These are phyloP conservation scores for Drosophila sucinea DNA, from an alignment of 1,140 invertebrate genomes.

Conservation along the genomic window DNA sequence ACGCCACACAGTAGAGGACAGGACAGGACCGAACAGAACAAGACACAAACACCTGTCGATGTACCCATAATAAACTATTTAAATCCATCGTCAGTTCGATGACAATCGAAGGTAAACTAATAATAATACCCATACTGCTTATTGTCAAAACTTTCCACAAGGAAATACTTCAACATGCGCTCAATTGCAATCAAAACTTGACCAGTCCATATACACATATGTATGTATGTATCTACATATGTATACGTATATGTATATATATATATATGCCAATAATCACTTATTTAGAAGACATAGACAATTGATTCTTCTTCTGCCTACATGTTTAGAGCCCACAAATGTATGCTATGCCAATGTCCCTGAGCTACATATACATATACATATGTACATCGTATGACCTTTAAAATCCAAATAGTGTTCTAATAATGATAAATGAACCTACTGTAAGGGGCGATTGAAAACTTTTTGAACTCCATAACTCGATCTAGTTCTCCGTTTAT, in stretches of 20 bases:
- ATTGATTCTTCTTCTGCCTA: too few species aligned
- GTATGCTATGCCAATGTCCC: neutral
- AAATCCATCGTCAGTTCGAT: constrained; percentile 25
- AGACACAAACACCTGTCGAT: constrained; percentile 40
- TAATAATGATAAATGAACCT: too few species aligned
- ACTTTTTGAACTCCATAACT: too few species aligned
- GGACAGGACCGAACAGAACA: neutral
- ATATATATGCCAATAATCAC: neutral
- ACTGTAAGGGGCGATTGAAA: too few species aligned
- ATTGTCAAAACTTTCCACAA: constrained; percentile 28
- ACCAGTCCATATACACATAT: neutral
- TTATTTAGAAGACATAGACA: neutral
- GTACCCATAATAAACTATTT: constrained; percentile 71
- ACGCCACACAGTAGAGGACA: constrained; percentile 33
- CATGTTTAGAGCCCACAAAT: neutral
- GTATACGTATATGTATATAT: neutral
- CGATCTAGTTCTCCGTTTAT: too few species aligned
- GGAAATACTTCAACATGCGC: constrained; percentile 16
- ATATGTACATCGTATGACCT: too few species aligned
- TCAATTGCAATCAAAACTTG: constrained; percentile 10
- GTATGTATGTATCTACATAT: neutral
- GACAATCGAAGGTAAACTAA: constrained; percentile 18
- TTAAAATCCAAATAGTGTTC: too few species aligned
- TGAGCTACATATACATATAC: too few species aligned
- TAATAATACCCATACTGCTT: constrained; percentile 22